Conservation (phyloP, 2,888 invertebrate genomes). For the Parelbella ahira region DNA sequence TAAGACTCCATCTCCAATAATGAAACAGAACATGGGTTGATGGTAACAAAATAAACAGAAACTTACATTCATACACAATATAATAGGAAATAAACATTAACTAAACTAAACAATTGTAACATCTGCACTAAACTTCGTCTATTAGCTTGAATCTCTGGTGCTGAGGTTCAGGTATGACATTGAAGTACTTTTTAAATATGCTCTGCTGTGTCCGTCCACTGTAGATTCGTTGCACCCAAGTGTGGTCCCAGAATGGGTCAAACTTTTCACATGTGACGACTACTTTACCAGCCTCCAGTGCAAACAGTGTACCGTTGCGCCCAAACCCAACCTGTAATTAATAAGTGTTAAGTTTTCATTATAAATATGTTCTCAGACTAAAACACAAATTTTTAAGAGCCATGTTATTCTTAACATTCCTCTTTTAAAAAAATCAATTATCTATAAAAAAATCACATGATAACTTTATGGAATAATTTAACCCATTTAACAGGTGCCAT, state of each 20-base stretch:
- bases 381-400: too few relatives aligned
- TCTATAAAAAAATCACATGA: too few relatives aligned
- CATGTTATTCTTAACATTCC: too few relatives aligned
- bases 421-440: too few relatives aligned
- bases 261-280: constrained; percentile 90
- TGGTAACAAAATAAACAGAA: too few relatives aligned
- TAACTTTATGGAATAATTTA: too few relatives aligned
- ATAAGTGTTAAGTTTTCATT: too few relatives aligned
- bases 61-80: too few relatives aligned
- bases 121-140: constrained; percentile 80
- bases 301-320: constrained; percentile 88
- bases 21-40: too few relatives aligned
- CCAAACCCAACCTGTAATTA: constrained; percentile 94
- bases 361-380: too few relatives aligned
- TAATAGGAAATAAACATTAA: constrained; percentile 13
- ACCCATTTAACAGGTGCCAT: too few relatives aligned
- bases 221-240: constrained; percentile 85
- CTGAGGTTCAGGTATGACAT: constrained; percentile 89
- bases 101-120: constrained; percentile 14
- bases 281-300: constrained; percentile 89
- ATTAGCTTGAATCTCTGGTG: constrained; percentile 89
- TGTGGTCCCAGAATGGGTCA: constrained; percentile 88
- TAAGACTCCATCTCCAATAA: too few relatives aligned
- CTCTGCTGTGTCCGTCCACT: constrained; percentile 82
- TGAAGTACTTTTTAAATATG: constrained; percentile 91